Conservation (phyloP, 2,113 vertebrate genomes). For the Galemys pyrenaicus region DNA sequence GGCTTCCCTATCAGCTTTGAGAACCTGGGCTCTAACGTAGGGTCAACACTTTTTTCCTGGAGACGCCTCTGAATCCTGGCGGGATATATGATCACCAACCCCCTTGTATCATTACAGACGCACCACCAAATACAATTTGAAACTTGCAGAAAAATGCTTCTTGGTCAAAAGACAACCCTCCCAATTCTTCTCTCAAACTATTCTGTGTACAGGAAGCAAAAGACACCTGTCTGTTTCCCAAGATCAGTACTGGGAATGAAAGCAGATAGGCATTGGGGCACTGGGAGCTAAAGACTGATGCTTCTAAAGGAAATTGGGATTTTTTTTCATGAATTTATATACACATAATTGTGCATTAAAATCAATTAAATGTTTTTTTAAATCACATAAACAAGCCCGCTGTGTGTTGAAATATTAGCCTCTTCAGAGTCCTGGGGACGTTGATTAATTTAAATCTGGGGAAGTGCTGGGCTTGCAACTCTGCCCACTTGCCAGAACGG, state of each 20-base stretch:
- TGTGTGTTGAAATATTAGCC: neutral
- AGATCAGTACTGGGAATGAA: neutral
- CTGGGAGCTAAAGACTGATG: neutral
- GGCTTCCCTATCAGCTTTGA: neutral
- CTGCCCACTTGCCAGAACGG: neutral
- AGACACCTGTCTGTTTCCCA: neutral
- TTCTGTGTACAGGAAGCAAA: neutral
- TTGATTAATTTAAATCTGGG: neutral
- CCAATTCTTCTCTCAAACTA: neutral
- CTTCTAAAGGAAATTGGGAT: conserved; percentile 11
- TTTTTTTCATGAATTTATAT: neutral
- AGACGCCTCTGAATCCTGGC: neutral
- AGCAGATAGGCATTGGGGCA: neutral
- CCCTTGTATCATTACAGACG: neutral
- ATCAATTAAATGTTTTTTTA: neutral
- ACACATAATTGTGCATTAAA: neutral
- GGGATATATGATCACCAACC: neutral
- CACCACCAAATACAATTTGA: neutral
- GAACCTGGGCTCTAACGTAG: neutral
- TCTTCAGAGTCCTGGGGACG: neutral
- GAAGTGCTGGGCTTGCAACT: neutral
- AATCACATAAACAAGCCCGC: neutral
- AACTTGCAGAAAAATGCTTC: neutral
- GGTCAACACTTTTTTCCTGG: neutral
- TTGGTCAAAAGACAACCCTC: neutral